These are phyloP conservation scores for Luperina nickerlii DNA, from an alignment of 2,888 invertebrate species.

Conservation along the genomic window DNA sequence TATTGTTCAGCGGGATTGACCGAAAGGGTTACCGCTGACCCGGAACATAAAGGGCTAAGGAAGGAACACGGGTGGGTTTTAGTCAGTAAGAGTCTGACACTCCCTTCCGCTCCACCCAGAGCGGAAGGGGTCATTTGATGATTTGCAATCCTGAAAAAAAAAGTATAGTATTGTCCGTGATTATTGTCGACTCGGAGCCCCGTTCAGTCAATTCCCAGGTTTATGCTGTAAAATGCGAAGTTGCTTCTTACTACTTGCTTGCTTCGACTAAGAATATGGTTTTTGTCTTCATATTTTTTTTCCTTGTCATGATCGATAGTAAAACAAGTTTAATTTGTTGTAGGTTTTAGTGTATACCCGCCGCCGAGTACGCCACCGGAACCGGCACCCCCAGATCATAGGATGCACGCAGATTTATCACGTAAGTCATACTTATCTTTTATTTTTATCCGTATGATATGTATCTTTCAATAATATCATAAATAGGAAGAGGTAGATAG, in stretches of 20 bases:
- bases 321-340: not conserved
- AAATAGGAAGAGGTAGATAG: not conserved
- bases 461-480: not conserved
- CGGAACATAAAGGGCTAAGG: too few relatives aligned
- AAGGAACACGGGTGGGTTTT: too few relatives aligned
- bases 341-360: slow-evolving; percentile 95
- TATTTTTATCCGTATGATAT: not conserved
- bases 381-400: slow-evolving; percentile 95
- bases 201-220: not conserved
- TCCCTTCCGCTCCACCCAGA: too few relatives aligned
- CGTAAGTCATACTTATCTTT: slow-evolving; percentile 78
- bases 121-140: too few relatives aligned
- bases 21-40: too few relatives aligned
- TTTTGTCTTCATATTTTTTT: too few relatives aligned
- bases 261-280: too few relatives aligned
- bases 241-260: not conserved
- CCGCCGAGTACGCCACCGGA: slow-evolving; percentile 96
- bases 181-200: not conserved
- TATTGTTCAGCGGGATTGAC: too few relatives aligned
- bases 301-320: too few relatives aligned
- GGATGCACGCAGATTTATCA: slow-evolving; percentile 90
- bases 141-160: too few relatives aligned
- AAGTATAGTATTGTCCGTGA: not conserved
- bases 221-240: not conserved
- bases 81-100: too few relatives aligned